phyloP scores from a whole-genome alignment of 2,888 invertebrate species.

The Caenorhabditis zanzibari region DNA sequence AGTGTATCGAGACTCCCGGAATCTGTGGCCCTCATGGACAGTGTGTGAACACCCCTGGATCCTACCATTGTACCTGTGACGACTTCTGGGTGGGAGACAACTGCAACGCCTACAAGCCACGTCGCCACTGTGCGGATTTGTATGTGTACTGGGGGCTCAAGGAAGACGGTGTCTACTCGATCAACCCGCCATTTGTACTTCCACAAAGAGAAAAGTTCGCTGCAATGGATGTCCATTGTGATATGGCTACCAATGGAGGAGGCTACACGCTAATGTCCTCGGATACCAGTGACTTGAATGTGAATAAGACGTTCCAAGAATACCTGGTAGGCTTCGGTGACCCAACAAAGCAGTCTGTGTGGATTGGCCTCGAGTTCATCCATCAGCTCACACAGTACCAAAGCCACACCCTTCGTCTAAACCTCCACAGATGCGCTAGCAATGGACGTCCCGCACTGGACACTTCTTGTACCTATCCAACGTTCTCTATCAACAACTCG shows the following conservation, averaged over 20 bases:
- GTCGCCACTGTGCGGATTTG: conserved; percentile 77
- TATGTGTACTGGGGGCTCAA: conserved; percentile 69
- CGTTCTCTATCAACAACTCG: conserved; percentile 64
- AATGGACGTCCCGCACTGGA: conserved; percentile 54
- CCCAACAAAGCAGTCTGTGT: conserved; percentile 53
- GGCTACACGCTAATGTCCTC: conserved; percentile 75
- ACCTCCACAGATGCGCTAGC: conserved; percentile 70
- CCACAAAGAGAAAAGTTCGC: conserved; percentile 36
- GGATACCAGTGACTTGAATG: conserved; percentile 49
- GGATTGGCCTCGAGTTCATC: conserved; percentile 75
- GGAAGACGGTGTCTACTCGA: conserved; percentile 66
- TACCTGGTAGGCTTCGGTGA: conserved; percentile 72
- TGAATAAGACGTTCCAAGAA: conserved; percentile 52
- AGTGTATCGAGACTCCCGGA: conserved; percentile 78
- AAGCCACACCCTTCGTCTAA: conserved; percentile 68
- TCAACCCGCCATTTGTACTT: conserved; percentile 55
- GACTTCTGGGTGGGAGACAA: conserved; percentile 69
- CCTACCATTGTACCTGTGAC: conserved; percentile 86
- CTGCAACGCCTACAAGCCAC: conserved; percentile 73
- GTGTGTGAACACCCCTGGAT: conserved; percentile 89
- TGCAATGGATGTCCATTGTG: conserved; percentile 61
- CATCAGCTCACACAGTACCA: conserved; percentile 68
- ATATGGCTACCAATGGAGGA: conserved; percentile 67
- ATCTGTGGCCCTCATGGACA: conserved; percentile 86
- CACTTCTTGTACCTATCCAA: conserved; percentile 72